Conservation (phyloP, 2,888 invertebrate species). For the Acanthococcus lagerstroemiae region DNA sequence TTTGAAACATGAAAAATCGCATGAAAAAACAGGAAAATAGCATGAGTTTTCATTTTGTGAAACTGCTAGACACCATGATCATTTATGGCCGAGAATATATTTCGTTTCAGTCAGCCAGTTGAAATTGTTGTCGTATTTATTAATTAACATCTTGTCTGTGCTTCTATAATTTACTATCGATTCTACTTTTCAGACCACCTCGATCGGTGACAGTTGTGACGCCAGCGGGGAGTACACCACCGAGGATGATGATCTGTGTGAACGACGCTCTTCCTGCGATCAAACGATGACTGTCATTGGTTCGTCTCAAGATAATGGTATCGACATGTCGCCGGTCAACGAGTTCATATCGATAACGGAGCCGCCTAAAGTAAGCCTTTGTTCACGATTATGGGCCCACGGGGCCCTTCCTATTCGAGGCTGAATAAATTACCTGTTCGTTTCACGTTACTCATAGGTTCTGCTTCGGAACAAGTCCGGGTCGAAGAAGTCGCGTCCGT, state of each 20-base stretch:
- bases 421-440: background rate
- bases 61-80: no score
- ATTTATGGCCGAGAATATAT: no score
- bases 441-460: slow-evolving; percentile 25
- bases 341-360: slow-evolving; percentile 11
- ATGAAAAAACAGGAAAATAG: no score
- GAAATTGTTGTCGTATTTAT: no score
- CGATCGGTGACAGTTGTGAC: slow-evolving; percentile 59
- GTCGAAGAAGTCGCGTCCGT: slow-evolving; percentile 50
- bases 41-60: no score
- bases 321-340: slow-evolving; percentile 20
- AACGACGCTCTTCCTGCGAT: slow-evolving; percentile 29
- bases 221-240: slow-evolving; percentile 83
- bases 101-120: no score
- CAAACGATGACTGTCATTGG: slow-evolving; percentile 25
- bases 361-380: slow-evolving; percentile 16
- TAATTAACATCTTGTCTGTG: no score
- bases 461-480: slow-evolving; percentile 29
- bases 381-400: background rate
- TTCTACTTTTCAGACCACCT: slow-evolving; percentile 19
- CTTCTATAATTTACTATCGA: no score
- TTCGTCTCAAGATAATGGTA: slow-evolving; percentile 29
- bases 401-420: background rate
- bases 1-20: no score
- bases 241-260: slow-evolving; percentile 52